Percentiles rank a stretch among this genome's conserved stretches.
phyloP scores from a whole-genome alignment of 2,797 vertebrate genomes.

The Falco novaeseelandiae region DNA sequence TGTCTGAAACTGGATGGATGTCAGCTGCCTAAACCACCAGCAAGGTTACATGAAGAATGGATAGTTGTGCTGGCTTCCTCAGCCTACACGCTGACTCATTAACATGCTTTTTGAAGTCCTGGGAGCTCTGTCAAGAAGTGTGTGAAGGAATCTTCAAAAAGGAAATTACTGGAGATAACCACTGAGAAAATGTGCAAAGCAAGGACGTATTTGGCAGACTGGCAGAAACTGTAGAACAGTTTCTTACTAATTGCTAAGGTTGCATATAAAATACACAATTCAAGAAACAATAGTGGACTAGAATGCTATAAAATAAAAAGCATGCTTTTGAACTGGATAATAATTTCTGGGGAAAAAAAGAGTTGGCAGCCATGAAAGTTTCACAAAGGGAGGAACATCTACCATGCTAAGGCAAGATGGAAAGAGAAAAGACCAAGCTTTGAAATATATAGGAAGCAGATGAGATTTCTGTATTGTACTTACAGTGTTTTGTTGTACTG shows the following conservation, averaged over 20 bases:
- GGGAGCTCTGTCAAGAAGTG: neutral
- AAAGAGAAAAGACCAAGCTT: neutral
- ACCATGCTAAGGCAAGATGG: neutral
- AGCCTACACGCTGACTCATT: conserved; percentile 35
- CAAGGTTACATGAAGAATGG: neutral
- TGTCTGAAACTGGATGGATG: neutral
- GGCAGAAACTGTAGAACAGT: neutral
- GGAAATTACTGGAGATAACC: neutral
- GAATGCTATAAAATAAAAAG: neutral
- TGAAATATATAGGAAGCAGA: neutral
- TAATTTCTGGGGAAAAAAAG: neutral
- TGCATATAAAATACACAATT: neutral
- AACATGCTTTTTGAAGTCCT: neutral
- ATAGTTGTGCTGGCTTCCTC: neutral
- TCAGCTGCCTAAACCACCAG: neutral
- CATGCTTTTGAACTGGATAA: neutral
- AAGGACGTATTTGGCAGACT: neutral
- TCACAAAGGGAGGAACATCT: neutral
- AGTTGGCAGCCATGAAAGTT: neutral
- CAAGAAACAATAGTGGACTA: neutral
- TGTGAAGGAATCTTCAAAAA: conserved; percentile 26
- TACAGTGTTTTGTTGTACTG: neutral
- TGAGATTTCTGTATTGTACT: neutral
- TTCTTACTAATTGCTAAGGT: neutral
- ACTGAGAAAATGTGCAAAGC: neutral